Evolutionary conservation across 2,113 vertebrate species (phyloP).

Genomic region (Passer montanus): DNA sequence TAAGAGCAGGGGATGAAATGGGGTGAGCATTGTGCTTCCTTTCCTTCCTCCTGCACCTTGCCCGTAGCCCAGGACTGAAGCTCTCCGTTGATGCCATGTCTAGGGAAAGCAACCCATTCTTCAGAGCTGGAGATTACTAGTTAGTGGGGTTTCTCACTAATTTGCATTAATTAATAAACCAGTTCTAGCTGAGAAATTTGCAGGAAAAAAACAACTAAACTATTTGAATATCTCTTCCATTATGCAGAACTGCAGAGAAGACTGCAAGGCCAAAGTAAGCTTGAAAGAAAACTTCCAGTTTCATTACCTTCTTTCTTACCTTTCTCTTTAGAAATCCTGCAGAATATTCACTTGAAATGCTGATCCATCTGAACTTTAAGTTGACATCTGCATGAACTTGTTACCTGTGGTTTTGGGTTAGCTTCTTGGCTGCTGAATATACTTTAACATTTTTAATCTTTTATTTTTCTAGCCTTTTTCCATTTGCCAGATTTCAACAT

Average conservation of each 20-base stretch:
- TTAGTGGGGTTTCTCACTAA: neutral
- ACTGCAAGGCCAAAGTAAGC: neutral
- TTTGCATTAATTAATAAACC: neutral
- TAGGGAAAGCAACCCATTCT: neutral
- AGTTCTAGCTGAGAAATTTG: neutral
- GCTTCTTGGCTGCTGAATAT: neutral
- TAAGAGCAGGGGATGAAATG: neutral
- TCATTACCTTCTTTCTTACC: neutral
- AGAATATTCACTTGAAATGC: conserved; percentile 18
- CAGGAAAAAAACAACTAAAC: neutral
- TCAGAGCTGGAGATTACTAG: neutral
- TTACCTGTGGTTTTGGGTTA: conserved; percentile 28
- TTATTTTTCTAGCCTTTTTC: neutral
- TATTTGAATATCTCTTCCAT: neutral
- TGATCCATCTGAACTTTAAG: conserved; percentile 38
- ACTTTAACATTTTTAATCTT: conserved; percentile 2
- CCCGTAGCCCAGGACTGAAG: neutral
- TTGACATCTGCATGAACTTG: conserved; percentile 15
- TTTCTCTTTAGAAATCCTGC: neutral
- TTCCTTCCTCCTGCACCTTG: neutral
- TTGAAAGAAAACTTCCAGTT: neutral
- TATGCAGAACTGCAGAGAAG: neutral
- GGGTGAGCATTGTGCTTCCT: neutral
- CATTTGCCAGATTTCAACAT: neutral
- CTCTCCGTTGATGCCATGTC: neutral